These are phyloP conservation scores for Gnathonemus longibarbis DNA, from an alignment of 2,113 vertebrate genomes.

Conservation along the genomic window DNA sequence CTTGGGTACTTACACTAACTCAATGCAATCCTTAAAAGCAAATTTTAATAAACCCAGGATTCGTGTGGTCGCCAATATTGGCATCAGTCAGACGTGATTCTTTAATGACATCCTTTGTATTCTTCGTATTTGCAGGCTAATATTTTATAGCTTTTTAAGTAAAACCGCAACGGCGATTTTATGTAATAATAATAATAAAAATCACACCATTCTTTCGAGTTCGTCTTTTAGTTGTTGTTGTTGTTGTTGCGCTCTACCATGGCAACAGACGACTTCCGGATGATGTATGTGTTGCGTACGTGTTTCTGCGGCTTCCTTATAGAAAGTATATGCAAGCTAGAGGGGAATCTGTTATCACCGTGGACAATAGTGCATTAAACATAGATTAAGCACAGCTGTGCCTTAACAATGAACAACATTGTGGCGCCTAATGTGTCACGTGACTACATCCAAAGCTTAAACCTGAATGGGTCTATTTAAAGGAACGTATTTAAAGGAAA, in stretches of 20 bases:
- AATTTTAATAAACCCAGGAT: neutral
- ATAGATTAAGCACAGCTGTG: neutral
- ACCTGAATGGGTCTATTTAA: neutral
- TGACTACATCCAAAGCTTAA: neutral
- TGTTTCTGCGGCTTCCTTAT: neutral
- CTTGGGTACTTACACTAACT: neutral
- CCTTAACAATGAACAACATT: neutral
- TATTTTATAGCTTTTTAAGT: neutral
- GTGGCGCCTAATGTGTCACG: neutral
- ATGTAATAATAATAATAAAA: neutral
- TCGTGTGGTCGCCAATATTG: neutral
- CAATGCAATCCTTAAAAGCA: neutral
- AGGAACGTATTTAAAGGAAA: neutral
- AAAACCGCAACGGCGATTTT: neutral
- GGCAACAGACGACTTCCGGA: conserved; percentile 1
- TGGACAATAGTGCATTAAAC: neutral
- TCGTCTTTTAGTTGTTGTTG: neutral
- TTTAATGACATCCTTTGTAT: neutral
- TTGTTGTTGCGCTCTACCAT: neutral
- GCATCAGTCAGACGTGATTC: neutral
- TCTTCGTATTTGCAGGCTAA: neutral
- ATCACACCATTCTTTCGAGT: neutral
- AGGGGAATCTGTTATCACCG: neutral
- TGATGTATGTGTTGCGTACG: neutral
- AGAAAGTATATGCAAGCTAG: neutral